Evolutionary conservation across 2,888 invertebrate genomes (phyloP), one percentile per base, ranked within the genome.

Genomic region (Minunthozetes semirufus): DNA sequence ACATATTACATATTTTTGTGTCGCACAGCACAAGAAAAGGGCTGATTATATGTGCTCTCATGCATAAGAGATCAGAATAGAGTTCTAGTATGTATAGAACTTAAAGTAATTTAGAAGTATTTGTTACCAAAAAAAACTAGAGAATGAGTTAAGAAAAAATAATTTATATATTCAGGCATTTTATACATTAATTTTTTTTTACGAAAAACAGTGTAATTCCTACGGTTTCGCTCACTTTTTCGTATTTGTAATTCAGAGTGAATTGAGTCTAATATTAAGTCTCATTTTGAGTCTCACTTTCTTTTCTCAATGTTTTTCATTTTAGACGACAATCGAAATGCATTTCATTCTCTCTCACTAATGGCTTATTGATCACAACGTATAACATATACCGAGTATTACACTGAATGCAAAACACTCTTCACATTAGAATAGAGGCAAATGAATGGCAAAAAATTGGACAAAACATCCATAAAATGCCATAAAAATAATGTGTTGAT

Each of bases 21-120:
- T 42, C 42, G 29, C 33, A 63, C 17, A 59, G 25, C 27, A 25
- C 33, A 33, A 46, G 19, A 19, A 63, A 61, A 63, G 63, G 19
- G 63, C 63, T 63, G 63, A 68, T 68, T 68, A 68, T 66, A 66
- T 68, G 42, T 68, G 68, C 68, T 68, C n/a, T 68, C 42, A 68
- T 68, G 68, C 68, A 68, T 68, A 68, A 38, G 33, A 42, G 29
- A 63, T 29, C 38, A 17, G 29, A 29, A 11, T n/a, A 38, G 33
- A 63, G 63, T 33, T 22, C 29, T 63, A 19, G 38, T 38, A 56
- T 63, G 33, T n/a, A 25, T 13, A 25, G 19, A 63, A 63, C 63
- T 29, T 38, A 63, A 29, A 33, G 63, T 29, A 63, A 63, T 63
- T 63, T 63, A 63, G 63, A 11, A 56, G 56, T 38, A 63, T 63